A percentile compares a stretch with the other conserved stretches of the same genome.
Evolutionary conservation across 64 coral and sea anemone genomes (phyloP).

Genomic region (Cladopsammia gracilis): DNA sequence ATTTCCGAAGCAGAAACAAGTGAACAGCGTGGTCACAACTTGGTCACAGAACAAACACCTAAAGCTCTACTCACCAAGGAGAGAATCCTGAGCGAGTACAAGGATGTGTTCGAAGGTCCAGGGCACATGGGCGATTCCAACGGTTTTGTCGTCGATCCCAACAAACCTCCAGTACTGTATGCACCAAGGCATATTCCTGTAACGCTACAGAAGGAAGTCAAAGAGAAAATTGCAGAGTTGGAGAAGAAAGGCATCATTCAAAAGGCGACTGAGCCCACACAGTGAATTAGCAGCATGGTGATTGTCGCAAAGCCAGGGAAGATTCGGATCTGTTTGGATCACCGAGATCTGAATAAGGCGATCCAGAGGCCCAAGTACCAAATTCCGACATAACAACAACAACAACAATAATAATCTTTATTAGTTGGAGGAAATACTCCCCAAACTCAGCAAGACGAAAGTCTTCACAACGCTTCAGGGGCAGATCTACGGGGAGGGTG

Average conservation of each 20-base stretch:
- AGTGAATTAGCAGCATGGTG: background rate
- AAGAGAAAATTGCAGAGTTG: constrained; percentile 13
- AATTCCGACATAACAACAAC: too few relatives aligned
- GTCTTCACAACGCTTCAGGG: too few relatives aligned
- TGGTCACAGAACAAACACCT: background rate
- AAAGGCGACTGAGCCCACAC: background rate
- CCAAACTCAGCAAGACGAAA: too few relatives aligned
- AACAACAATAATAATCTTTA: too few relatives aligned
- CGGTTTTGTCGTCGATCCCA: background rate
- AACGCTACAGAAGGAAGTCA: constrained; percentile 12
- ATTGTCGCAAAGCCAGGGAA: background rate
- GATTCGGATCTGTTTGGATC: too few relatives aligned
- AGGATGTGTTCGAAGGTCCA: constrained; percentile 17
- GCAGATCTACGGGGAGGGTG: too few relatives aligned
- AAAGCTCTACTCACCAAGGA: background rate
- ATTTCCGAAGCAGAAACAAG: background rate
- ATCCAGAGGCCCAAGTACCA: too few relatives aligned
- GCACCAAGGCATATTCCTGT: background rate
- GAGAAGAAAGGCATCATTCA: constrained; percentile 3
- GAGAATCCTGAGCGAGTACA: background rate
- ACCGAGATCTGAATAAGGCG: too few relatives aligned
- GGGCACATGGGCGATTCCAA: background rate
- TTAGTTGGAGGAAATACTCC: too few relatives aligned
- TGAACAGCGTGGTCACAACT: background rate
- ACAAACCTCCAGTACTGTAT: background rate